phyloP scores from a whole-genome alignment of 2,888 invertebrate species.

The Pyrocoelia pectoralis region DNA sequence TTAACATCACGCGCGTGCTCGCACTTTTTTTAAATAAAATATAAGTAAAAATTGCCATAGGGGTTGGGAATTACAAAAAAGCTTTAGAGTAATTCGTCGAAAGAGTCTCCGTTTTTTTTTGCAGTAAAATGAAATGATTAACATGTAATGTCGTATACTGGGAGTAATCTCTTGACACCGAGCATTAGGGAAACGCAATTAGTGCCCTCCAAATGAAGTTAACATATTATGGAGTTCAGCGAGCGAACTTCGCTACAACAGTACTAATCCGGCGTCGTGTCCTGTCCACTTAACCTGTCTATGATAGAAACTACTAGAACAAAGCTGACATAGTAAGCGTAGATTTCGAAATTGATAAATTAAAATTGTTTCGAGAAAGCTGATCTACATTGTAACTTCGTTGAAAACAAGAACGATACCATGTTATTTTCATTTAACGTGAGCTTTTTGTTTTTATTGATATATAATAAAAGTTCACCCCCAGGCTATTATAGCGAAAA shows the following conservation, averaged over 20 bases:
- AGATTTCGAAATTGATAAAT: background rate
- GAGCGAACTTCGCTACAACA: constrained; percentile 30
- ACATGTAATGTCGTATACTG: constrained; percentile 34
- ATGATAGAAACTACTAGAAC: constrained; percentile 38
- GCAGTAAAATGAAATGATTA: constrained; percentile 27
- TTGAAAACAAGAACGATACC: background rate
- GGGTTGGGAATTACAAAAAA: background rate
- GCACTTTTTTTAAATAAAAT: constrained; percentile 1
- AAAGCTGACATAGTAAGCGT: constrained; percentile 16
- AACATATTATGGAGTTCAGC: constrained; percentile 35
- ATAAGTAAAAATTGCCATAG: background rate
- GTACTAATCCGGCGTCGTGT: constrained; percentile 32
- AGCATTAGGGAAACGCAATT: constrained; percentile 45
- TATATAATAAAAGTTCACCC: constrained; percentile 25
- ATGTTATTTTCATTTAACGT: constrained; percentile 5
- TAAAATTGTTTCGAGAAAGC: too few relatives aligned
- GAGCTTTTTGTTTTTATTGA: constrained; percentile 17
- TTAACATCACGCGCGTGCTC: background rate
- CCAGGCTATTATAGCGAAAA: constrained; percentile 23
- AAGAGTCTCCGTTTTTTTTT: constrained; percentile 14
- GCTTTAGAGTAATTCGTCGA: constrained; percentile 14
- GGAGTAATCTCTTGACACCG: constrained; percentile 42
- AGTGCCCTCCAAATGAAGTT: constrained; percentile 40
- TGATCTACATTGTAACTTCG: constrained; percentile 1
- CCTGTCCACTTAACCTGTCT: constrained; percentile 40